These are phyloP conservation scores for Panthera uncia DNA, from an alignment of 2,113 vertebrate species.

Conservation along the genomic window DNA sequence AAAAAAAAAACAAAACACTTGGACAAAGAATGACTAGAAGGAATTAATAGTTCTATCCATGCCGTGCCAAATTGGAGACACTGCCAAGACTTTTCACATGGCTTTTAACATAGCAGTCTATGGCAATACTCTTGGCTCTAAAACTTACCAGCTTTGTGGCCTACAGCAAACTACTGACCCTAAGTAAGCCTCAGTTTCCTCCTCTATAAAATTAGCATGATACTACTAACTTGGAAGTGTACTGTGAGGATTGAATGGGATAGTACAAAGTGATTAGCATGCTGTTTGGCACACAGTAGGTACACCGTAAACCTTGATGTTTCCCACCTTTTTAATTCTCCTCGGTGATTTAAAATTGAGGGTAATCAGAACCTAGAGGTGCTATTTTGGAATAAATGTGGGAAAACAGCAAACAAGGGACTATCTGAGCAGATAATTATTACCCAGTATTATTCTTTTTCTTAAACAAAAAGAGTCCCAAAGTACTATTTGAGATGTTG, in stretches of 20 bases:
- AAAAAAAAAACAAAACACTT: background rate
- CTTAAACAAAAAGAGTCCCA: background rate
- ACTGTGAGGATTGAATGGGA: background rate
- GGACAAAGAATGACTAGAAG: background rate
- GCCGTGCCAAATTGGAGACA: background rate
- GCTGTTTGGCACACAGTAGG: background rate
- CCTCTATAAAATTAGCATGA: background rate
- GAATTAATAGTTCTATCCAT: background rate
- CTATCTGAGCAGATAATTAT: constrained; percentile 28
- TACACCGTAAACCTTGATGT: background rate
- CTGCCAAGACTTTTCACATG: background rate
- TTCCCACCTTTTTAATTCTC: background rate
- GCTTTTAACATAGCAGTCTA: too few species aligned
- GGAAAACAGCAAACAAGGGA: background rate
- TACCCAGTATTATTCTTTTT: background rate
- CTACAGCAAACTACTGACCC: background rate
- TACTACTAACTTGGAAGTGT: background rate
- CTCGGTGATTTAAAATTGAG: constrained; percentile 3
- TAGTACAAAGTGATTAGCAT: background rate
- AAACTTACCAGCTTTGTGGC: background rate
- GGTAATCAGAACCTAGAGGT: background rate
- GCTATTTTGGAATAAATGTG: constrained; percentile 3
- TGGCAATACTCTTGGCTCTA: background rate
- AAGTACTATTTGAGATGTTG: background rate
- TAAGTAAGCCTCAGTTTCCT: background rate